Evolutionary conservation across 2,797 vertebrate genomes (phyloP).

Genomic region (Prunella strophiata): DNA sequence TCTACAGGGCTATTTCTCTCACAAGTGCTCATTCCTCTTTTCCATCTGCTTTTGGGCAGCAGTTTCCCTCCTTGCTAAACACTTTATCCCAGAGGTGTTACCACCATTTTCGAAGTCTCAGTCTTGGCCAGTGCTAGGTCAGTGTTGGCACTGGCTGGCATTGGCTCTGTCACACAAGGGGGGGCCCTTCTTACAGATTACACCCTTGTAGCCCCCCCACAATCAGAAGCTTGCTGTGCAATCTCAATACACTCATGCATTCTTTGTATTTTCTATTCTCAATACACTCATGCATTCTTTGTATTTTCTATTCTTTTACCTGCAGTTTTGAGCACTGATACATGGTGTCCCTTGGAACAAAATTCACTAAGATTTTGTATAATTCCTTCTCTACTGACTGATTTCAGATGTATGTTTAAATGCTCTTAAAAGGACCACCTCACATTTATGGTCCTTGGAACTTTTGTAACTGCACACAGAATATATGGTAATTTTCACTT

Average conservation of each 20-base stretch:
- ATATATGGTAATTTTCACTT: neutral
- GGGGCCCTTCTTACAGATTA: neutral
- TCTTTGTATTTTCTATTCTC: neutral
- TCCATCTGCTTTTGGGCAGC: neutral
- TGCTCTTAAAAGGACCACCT: rapidly evolving
- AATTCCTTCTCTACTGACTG: neutral
- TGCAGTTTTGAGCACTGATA: neutral
- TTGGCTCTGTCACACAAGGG: rapidly evolving
- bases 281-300: rapidly evolving
- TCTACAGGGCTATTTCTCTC: neutral
- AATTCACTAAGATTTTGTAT: neutral
- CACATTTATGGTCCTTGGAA: rapidly evolving
- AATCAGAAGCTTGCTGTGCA: neutral
- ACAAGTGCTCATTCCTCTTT: neutral
- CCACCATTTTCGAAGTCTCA: rapidly evolving
- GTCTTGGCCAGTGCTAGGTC: rapidly evolving
- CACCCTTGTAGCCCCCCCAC: rapidly evolving
- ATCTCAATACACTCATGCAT: rapidly evolving
- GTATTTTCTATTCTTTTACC: neutral
- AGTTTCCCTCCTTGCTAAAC: neutral
- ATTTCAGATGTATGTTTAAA: neutral
- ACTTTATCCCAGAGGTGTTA: neutral
- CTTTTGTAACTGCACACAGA: neutral
- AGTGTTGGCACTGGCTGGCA: rapidly evolving
- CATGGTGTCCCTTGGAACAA: neutral